Conservation (phyloP, 1,140 invertebrate species). For the Panagrolaimus sp. region DNA sequence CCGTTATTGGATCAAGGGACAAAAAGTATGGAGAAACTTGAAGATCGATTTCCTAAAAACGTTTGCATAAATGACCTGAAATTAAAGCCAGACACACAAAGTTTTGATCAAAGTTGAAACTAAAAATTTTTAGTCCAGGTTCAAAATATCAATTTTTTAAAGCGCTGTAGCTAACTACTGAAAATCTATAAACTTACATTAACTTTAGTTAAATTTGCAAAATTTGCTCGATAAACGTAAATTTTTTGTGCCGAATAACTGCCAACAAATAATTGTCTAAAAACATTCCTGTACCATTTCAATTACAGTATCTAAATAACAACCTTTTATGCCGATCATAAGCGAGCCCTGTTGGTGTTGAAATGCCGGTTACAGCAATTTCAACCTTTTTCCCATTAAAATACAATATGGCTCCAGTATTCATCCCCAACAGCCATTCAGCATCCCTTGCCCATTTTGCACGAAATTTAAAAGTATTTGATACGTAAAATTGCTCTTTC, state of each 20-base stretch:
- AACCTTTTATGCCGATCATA: slow-evolving; percentile 6
- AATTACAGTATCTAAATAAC: too few species aligned
- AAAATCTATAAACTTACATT: neutral
- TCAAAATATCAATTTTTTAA: too few species aligned
- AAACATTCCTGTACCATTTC: too few species aligned
- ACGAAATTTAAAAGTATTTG: neutral
- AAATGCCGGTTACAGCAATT: neutral
- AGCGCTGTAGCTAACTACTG: too few species aligned
- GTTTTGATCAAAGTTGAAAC: too few species aligned
- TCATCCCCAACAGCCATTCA: neutral
- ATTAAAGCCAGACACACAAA: too few species aligned
- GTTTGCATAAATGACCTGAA: too few species aligned
- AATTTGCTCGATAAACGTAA: neutral
- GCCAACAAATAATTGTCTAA: slow-evolving; percentile 1
- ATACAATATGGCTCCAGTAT: neutral
- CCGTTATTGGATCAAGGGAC: neutral
- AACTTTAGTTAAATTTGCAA: neutral
- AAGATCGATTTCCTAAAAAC: slow-evolving; percentile 11
- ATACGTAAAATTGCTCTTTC: neutral
- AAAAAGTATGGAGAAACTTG: neutral
- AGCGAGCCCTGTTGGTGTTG: neutral
- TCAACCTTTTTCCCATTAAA: slow-evolving; percentile 1
- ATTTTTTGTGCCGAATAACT: neutral
- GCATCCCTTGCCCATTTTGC: neutral
- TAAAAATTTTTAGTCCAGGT: too few species aligned